Evolutionary conservation across 2,888 invertebrate genomes (phyloP).

Genomic region (Eupelmus urozonus): DNA sequence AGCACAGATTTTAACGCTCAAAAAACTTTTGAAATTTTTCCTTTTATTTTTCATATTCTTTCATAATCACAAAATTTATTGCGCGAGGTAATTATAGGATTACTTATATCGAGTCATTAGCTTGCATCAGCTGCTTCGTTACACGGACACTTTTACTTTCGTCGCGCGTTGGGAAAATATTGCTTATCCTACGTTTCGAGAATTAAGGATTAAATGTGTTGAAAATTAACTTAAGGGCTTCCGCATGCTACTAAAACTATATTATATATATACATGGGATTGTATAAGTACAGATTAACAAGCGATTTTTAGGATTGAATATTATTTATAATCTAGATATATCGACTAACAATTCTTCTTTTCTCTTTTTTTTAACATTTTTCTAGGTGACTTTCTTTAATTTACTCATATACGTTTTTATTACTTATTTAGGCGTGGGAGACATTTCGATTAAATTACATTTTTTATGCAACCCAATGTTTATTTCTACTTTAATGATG

Average conservation of each 20-base stretch:
- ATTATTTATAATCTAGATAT: too few relatives aligned
- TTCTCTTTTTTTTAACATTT: not conserved
- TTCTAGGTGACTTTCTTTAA: not conserved
- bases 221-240: slow-evolving; percentile 17
- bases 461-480: slow-evolving; percentile 4
- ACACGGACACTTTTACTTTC: slow-evolving; percentile 20
- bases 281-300: too few relatives aligned
- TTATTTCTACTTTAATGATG: not conserved
- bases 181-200: not conserved
- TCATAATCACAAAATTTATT: too few relatives aligned
- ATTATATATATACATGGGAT: not conserved
- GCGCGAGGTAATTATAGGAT: too few relatives aligned
- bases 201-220: not conserved
- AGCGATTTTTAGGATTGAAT: too few relatives aligned
- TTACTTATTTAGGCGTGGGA: slow-evolving; percentile 11
- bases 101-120: not conserved
- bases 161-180: not conserved
- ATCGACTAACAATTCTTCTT: slow-evolving; percentile 13
- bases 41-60: too few relatives aligned
- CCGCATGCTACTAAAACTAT: not conserved
- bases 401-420: not conserved
- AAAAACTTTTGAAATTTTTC: too few relatives aligned
- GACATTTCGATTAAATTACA: too few relatives aligned
- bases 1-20: too few relatives aligned
- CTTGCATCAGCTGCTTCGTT: not conserved